These are phyloP conservation scores for Eudasyphora cyanicolor DNA, from an alignment of 2,888 invertebrate genomes.

Conservation along the genomic window DNA sequence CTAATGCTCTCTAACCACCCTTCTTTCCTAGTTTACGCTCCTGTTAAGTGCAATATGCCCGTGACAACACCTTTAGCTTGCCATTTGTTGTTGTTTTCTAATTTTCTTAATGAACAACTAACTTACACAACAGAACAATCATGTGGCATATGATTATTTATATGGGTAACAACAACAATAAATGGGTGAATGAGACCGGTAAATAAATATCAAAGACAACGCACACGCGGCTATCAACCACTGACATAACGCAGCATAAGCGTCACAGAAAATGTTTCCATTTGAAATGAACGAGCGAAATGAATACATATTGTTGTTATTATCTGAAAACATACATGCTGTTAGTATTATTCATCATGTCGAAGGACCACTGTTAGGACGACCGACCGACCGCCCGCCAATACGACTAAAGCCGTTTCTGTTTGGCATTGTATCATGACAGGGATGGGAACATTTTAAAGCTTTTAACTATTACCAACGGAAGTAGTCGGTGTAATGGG, in stretches of 20 bases:
- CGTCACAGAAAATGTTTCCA: not conserved
- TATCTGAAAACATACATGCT: slow-evolving; percentile 53
- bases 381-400: not conserved
- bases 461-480: no score
- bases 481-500: no score
- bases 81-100: slow-evolving; percentile 20
- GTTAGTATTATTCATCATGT: slow-evolving; percentile 38
- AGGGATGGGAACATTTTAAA: not conserved
- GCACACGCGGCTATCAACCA: not conserved
- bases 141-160: slow-evolving; percentile 26
- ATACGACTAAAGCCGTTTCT: not conserved
- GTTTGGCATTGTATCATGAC: not conserved
- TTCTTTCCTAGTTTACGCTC: not conserved
- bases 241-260: not conserved
- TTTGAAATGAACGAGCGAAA: slow-evolving; percentile 28
- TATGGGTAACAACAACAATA: slow-evolving; percentile 16
- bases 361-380: not conserved
- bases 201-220: slow-evolving; percentile 30
- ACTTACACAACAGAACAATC: no score
- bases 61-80: slow-evolving; percentile 7
- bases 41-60: not conserved
- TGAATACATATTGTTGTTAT: slow-evolving; percentile 19
- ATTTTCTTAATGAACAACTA: slow-evolving; percentile 44
- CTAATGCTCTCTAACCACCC: not conserved
- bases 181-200: slow-evolving; percentile 31